phyloP scores from a whole-genome alignment of 2,797 vertebrate genomes.

The Dallia pectoralis region DNA sequence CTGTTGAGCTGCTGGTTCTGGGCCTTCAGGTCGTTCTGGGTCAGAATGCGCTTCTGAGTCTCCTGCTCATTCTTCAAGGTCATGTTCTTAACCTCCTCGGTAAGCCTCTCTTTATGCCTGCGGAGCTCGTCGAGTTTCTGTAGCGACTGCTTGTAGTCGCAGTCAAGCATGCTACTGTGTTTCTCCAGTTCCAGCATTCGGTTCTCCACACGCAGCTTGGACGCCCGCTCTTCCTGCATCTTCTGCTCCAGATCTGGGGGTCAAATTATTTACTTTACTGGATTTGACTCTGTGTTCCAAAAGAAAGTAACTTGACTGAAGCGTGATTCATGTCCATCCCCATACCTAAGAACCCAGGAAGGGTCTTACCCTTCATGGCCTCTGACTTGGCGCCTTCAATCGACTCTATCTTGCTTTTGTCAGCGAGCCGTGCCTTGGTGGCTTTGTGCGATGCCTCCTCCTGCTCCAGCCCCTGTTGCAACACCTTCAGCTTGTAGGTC shows the following conservation, averaged over 20 bases:
- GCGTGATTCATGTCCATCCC: neutral
- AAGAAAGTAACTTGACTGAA: neutral
- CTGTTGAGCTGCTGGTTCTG: conserved; percentile 88
- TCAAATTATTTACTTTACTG: neutral
- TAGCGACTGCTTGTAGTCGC: conserved; percentile 94
- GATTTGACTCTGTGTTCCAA: neutral
- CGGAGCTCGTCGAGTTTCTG: conserved; percentile 94
- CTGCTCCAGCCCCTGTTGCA: conserved; percentile 95
- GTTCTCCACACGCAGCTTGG: conserved; percentile 93
- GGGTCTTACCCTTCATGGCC: conserved; percentile 88
- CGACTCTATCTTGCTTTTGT: conserved; percentile 97
- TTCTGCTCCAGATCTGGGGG: conserved; percentile 92
- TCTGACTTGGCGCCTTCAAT: conserved; percentile 98
- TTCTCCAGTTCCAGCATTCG: conserved; percentile 92
- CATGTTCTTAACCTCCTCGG: conserved; percentile 90
- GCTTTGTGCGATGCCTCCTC: conserved; percentile 92
- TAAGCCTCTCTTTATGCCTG: conserved; percentile 87
- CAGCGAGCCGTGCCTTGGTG: conserved; percentile 89
- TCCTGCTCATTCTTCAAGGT: conserved; percentile 90
- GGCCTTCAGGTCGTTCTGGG: conserved; percentile 89
- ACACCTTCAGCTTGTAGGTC: conserved; percentile 96
- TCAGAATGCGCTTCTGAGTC: conserved; percentile 85
- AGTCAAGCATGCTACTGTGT: conserved; percentile 93
- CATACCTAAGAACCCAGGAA: neutral
- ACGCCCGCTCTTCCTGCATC: conserved; percentile 85